These are phyloP conservation scores for Eristalis arbustorum DNA, from an alignment of 2,888 invertebrate species.

Conservation along the genomic window DNA sequence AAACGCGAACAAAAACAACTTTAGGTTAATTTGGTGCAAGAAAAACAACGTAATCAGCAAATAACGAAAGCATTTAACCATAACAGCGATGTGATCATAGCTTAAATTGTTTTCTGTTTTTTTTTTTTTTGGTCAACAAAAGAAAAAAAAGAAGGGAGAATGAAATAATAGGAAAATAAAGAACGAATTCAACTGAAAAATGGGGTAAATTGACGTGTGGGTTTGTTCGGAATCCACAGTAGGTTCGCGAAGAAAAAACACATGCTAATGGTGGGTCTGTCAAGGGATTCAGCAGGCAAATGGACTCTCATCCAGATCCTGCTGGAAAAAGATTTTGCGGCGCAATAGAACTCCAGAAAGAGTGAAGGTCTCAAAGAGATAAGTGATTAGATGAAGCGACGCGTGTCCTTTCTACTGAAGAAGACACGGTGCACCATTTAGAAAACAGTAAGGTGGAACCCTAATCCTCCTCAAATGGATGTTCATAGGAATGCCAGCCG, in stretches of 20 bases:
- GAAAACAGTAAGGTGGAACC: too few relatives aligned
- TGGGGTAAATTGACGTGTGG: neutral
- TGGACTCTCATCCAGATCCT: too few relatives aligned
- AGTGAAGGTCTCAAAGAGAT: too few relatives aligned
- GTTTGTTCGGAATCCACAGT: neutral
- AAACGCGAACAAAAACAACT: conserved; percentile 19
- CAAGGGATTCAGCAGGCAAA: too few relatives aligned
- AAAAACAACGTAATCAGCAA: conserved; percentile 20
- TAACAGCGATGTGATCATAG: neutral
- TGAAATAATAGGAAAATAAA: neutral
- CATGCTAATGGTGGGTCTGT: too few relatives aligned
- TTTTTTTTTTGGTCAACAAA: neutral
- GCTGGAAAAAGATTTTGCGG: too few relatives aligned
- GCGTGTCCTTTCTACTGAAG: too few relatives aligned
- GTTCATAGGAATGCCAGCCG: too few relatives aligned
- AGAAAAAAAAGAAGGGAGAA: neutral
- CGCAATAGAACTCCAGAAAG: too few relatives aligned
- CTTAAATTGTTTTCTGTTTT: neutral
- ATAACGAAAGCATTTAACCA: conserved; percentile 53
- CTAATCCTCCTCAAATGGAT: too few relatives aligned
- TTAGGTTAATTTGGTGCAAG: conserved; percentile 38
- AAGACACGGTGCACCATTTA: too few relatives aligned
- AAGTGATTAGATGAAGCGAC: too few relatives aligned
- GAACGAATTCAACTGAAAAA: neutral
- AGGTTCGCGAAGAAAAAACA: neutral